Evolutionary conservation across 2,888 invertebrate genomes (phyloP), one percentile per base, ranked within the genome.

Genomic region (Philonicus albiceps): DNA sequence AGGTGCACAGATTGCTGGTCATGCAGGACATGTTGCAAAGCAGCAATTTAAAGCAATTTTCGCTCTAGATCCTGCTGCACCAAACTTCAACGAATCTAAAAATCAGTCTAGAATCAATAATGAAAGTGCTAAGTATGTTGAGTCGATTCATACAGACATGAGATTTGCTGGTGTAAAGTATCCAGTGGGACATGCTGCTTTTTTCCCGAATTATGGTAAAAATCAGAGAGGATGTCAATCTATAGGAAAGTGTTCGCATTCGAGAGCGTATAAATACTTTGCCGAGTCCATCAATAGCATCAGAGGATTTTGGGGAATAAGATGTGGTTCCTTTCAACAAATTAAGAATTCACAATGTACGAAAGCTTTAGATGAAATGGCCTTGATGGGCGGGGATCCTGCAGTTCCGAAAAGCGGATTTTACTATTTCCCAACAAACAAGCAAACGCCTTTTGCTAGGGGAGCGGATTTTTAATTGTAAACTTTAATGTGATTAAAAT

Each of bases 131-230:
- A 22, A 1, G 3, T 85, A 87, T 37, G 90, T 90, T 34, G 89
- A 90, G 86, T 84, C 89, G 16, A 89, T 90, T 85, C 90, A 90
- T 80, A 90, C 90, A 0, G 87, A 88, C 86, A 86, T 86, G 40
- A 89, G 89, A 11, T 4, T 27, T 0, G 40, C 90, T 8, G 90
- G 90, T 1, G 74, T 90, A 2, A 7, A 7, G 16, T 30, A 73
- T 0, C 76, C 89, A 1, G 7, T 90, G 1, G 90, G 90, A 4
- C 86, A 88, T 16, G 87, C 89, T 11, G 89, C 89, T 22, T 90
- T 90, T 75, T 90, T 89, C 53, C 90, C 90, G 3, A 90, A 90
- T 75, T 89, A 88, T 13, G 90, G 90, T 30, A 84, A n/a, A 2
- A n/a, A 11, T 0, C 90, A 90, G 86, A 89, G 89, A 8, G 90